These are phyloP conservation scores for Coluber constrictor DNA, from an alignment of 2,797 vertebrate species.

Conservation along the genomic window DNA sequence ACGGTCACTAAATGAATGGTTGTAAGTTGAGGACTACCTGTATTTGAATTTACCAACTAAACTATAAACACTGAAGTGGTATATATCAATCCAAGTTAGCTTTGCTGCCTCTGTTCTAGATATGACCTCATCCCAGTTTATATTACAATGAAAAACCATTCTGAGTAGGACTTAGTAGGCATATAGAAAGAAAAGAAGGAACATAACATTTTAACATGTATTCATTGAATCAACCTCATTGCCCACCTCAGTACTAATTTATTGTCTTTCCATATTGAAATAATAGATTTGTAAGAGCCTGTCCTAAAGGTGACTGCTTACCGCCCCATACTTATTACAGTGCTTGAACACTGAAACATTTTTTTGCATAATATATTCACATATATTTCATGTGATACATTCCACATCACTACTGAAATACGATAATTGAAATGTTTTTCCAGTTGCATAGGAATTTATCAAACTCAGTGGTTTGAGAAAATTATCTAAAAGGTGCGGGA, in stretches of 20 bases:
- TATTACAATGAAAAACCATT: not conserved
- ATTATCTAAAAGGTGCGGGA: not conserved
- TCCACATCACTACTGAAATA: not conserved
- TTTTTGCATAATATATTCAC: not conserved
- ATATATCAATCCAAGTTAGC: not conserved
- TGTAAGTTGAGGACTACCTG: not conserved
- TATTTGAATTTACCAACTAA: not conserved
- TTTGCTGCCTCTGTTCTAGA: not conserved
- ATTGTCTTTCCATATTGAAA: not conserved
- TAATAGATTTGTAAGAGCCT: not conserved
- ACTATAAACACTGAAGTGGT: not conserved
- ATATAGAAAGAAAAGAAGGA: not conserved
- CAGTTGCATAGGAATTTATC: not conserved
- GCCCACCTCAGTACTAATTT: not conserved
- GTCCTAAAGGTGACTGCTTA: not conserved
- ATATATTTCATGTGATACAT: not conserved
- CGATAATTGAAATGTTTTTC: not conserved
- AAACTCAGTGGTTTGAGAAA: not conserved
- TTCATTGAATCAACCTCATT: not conserved
- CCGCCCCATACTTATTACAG: not conserved
- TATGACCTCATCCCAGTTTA: not conserved
- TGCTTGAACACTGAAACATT: not conserved
- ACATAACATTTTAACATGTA: not conserved
- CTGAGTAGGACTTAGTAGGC: not conserved
- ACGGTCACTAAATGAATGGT: not conserved